Evolutionary conservation across 2,113 vertebrate species (phyloP).

Genomic region (Actenoides lindsayi): DNA sequence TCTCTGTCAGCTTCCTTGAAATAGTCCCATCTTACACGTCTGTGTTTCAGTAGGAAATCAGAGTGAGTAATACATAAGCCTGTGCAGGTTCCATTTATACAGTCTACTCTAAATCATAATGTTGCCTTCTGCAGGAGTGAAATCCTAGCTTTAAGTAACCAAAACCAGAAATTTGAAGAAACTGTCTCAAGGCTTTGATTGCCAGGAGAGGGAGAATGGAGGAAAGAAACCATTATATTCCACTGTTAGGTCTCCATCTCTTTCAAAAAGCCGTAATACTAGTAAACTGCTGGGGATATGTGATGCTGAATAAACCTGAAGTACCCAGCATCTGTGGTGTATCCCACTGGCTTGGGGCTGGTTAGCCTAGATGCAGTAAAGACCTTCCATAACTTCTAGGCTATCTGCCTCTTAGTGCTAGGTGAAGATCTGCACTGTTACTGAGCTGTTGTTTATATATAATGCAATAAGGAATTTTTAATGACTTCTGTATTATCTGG

Average conservation of each 20-base stretch:
- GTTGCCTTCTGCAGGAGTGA: background rate
- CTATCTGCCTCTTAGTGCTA: too few relatives aligned
- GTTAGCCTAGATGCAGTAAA: background rate
- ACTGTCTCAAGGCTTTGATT: background rate
- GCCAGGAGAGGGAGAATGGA: background rate
- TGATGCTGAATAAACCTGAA: background rate
- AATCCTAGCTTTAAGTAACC: background rate
- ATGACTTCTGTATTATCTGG: background rate
- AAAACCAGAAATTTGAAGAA: background rate
- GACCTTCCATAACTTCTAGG: background rate
- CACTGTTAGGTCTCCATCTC: accelerated
- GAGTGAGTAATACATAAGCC: background rate
- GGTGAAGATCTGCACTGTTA: background rate
- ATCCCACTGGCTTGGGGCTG: background rate
- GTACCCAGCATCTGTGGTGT: background rate
- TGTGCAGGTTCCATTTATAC: background rate
- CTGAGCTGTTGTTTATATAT: background rate
- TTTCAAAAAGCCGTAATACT: background rate
- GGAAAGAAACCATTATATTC: background rate
- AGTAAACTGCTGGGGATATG: background rate
- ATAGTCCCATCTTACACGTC: background rate
- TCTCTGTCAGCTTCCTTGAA: accelerated
- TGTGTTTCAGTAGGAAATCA: background rate
- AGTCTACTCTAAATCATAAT: background rate
- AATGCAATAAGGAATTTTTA: background rate